phyloP scores from a whole-genome alignment of 2,797 vertebrate species.

The Tangara arthus region DNA sequence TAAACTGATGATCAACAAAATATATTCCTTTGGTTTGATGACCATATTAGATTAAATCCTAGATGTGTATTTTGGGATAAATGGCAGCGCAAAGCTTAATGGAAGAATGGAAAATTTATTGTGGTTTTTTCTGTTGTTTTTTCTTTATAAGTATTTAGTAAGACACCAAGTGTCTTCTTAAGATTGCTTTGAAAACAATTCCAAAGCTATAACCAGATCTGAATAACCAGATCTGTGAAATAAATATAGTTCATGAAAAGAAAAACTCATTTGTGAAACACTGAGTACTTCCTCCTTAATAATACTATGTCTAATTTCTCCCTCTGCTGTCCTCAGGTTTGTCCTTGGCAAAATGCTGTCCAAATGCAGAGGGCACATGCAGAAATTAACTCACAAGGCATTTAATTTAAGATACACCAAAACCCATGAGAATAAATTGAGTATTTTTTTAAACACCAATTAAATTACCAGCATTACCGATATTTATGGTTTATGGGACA shows the following conservation, averaged over 20 bases:
- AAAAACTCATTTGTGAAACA: not conserved
- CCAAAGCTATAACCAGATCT: not conserved
- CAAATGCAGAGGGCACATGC: not conserved
- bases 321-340: not conserved
- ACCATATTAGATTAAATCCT: not conserved
- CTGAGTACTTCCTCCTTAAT: not conserved
- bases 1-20: not conserved
- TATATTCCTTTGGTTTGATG: not conserved
- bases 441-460: not conserved
- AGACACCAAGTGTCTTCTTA: not conserved
- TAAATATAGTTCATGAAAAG: not conserved
- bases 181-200: not conserved
- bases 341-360: not conserved
- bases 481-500: not conserved
- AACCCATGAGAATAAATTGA: not conserved
- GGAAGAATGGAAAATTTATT: not conserved
- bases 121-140: not conserved
- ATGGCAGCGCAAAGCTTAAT: not conserved
- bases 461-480: not conserved
- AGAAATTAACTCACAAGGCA: not conserved
- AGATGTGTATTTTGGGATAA: not conserved
- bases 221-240: not conserved
- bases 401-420: not conserved
- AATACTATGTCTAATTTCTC: not conserved
- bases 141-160: not conserved